Conservation (phyloP, 2,888 invertebrate genomes). For the Plemyria rubiginata region DNA sequence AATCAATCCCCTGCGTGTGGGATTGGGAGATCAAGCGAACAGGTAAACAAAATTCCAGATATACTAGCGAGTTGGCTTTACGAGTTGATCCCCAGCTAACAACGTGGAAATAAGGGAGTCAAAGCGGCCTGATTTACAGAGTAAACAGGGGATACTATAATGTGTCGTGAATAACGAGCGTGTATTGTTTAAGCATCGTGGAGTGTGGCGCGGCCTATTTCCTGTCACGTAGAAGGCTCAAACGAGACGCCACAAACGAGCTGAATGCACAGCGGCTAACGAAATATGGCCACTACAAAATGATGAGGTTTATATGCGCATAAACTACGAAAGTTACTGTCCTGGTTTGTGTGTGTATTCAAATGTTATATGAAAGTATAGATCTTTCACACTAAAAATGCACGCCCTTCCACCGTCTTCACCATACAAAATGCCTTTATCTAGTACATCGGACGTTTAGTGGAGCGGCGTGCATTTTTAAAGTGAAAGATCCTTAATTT, state of each 20-base stretch:
- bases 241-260: slow-evolving; percentile 62
- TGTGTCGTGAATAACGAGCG: slow-evolving; percentile 38
- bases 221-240: slow-evolving; percentile 64
- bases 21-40: slow-evolving; percentile 66
- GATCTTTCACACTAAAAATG: too few species aligned
- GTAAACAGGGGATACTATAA: slow-evolving; percentile 42
- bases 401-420: too few species aligned
- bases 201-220: slow-evolving; percentile 57
- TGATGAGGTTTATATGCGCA: slow-evolving; percentile 15
- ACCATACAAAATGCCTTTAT: too few species aligned
- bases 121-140: slow-evolving; percentile 45
- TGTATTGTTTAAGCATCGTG: slow-evolving; percentile 45
- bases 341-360: background rate
- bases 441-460: too few species aligned
- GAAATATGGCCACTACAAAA: slow-evolving; percentile 30
- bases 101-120: slow-evolving; percentile 60
- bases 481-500: too few species aligned
- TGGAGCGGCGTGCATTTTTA: too few species aligned
- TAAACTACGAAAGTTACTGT: slow-evolving; percentile 7
- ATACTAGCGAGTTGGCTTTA: slow-evolving; percentile 57
- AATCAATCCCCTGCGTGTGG: slow-evolving; percentile 69
- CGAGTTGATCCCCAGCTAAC: slow-evolving; percentile 69
- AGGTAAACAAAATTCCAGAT: slow-evolving; percentile 64
- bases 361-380: too few species aligned
- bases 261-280: slow-evolving; percentile 42